These are phyloP conservation scores for Drosophila setosimentum DNA, from an alignment of 2,888 invertebrate genomes.

Conservation along the genomic window DNA sequence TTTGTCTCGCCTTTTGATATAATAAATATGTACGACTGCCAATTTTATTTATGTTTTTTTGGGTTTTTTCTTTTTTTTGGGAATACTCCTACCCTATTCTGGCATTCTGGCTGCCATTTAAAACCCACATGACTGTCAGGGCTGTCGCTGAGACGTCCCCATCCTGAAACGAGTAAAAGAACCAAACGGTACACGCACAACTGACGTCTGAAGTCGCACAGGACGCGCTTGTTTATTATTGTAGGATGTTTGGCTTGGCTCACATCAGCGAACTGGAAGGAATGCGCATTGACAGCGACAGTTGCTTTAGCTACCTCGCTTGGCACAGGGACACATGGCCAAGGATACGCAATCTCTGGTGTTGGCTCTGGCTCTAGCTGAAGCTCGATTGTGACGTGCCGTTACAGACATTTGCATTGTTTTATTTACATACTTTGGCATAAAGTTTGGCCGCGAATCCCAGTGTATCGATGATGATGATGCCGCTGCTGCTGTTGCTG, in stretches of 20 bases:
- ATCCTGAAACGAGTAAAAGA: background rate
- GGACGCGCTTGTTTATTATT: conserved; percentile 76
- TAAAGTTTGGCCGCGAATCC: conserved; percentile 52
- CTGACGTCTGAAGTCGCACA: conserved; percentile 64
- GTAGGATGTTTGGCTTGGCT: conserved; percentile 74
- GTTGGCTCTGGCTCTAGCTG: conserved; percentile 13
- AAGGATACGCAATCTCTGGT: conserved; percentile 27
- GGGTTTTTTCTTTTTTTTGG: conserved; percentile 12
- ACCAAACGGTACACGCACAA: conserved; percentile 26
- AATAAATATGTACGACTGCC: conserved; percentile 55
- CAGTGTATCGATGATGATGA: conserved; percentile 47
- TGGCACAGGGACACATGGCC: conserved; percentile 13
- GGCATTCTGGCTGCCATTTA: conserved; percentile 8
- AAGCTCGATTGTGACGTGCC: conserved; percentile 20
- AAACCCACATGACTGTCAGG: conserved; percentile 46
- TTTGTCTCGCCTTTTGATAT: conserved; percentile 26
- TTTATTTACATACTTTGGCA: conserved; percentile 73
- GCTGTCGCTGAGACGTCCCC: conserved; percentile 31
- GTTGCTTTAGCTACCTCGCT: conserved; percentile 44
- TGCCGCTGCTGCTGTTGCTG: conserved; percentile 9
- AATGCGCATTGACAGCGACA: conserved; percentile 76
- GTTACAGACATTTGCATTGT: conserved; percentile 73
- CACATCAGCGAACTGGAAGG: conserved; percentile 79
- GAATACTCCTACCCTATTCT: background rate
- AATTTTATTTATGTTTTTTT: conserved; percentile 5